Evolutionary conservation across 1,140 invertebrate species (phyloP), one percentile per base, ranked within the genome.

Genomic region (Macrobrachium nipponense): DNA sequence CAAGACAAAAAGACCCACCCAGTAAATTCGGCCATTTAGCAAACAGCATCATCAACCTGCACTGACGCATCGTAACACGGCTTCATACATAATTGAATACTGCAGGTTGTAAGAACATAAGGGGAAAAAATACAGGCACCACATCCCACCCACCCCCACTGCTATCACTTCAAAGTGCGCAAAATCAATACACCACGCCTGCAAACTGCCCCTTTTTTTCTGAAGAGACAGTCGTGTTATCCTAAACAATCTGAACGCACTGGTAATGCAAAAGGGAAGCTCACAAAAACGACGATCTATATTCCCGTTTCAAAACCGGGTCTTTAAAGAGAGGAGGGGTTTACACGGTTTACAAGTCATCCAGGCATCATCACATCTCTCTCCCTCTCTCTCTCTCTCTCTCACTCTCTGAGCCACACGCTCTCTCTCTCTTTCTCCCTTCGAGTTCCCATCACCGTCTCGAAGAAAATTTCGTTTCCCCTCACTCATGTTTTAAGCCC

Each of bases 101-200:
- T 51, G 51, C 51, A 51, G 51, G 51, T 7, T 12, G 12, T 51
- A 10, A 51, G 12, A 51, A 51, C 7, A 51, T 51, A 51, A 51
- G 51, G 51, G 51, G 51, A 51, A 51, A 51, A 51, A 51, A 68
- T 27, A 73, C 70, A 73, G 70, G 44, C n/a, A 23, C 44, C 17
- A 73, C 70, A 73, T 73, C 70, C 70, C 70, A 36, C 23, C 23
- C 70, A 43, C 70, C 60, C 78, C 78, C 23, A 20, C 77, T 58
- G 36, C 61, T 62, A 80, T 68, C 83, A 72, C 73, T 86, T 73
- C 64, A 86, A 80, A 77, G 68, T 86, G 76, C 58, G 70, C 77
- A 86, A 86, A 86, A 86, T 86, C 83, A 80, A 86, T 86, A 86
- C 78, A 73, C 68, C 83, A 86, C 77, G 77, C 83, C 83, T 86